These are phyloP conservation scores for Cossypha polioptera DNA, from an alignment of 2,797 vertebrate genomes.

Conservation along the genomic window DNA sequence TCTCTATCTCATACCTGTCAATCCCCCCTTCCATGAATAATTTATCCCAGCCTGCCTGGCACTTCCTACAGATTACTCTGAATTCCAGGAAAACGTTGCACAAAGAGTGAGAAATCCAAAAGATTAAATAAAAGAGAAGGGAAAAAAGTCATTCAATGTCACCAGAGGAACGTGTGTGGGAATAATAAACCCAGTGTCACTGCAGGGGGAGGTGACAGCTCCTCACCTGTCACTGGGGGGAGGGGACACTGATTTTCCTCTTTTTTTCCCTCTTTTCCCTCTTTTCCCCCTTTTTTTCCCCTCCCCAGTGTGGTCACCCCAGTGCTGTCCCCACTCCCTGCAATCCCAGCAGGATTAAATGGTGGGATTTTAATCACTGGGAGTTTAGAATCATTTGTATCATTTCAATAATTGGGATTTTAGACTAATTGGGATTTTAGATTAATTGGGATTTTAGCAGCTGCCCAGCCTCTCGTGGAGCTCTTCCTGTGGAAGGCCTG, in stretches of 20 bases:
- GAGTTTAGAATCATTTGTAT: not conserved
- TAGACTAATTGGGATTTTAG: not conserved
- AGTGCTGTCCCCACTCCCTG: not conserved
- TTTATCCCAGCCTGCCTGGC: not conserved
- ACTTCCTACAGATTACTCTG: not conserved
- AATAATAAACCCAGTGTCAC: not conserved
- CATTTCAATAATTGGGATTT: not conserved
- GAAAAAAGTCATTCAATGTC: not conserved
- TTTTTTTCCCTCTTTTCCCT: rapidly evolving
- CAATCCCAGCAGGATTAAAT: not conserved
- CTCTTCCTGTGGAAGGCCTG: not conserved
- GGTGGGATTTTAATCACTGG: rapidly evolving
- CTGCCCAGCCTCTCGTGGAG: not conserved
- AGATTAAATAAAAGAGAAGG: not conserved
- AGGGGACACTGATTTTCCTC: not conserved
- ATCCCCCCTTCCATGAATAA: not conserved
- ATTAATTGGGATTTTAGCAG: not conserved
- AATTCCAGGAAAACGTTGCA: not conserved
- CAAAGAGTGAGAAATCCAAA: not conserved
- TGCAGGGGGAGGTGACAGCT: not conserved
- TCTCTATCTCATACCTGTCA: not conserved
- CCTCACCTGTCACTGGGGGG: not conserved
- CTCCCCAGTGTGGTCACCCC: not conserved
- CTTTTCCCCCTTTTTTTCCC: not conserved
- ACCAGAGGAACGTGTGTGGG: not conserved